Evolutionary conservation across 2,888 invertebrate species (phyloP), one percentile per base, ranked within the genome.

Genomic region (Patella pellucida): DNA sequence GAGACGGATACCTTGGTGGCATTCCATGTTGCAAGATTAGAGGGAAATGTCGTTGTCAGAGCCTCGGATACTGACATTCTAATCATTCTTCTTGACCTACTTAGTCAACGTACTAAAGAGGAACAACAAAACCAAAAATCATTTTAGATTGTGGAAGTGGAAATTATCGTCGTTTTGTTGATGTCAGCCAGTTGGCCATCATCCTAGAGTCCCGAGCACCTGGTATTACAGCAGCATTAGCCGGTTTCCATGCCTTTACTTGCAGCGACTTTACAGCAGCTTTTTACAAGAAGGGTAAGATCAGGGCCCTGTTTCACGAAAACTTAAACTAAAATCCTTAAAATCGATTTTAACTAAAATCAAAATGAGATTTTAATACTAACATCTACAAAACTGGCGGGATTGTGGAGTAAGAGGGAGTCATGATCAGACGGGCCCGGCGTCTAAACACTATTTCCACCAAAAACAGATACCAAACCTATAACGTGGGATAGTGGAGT

Each of bases 51-150:
- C n/a, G 4, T 54, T n/a, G n/a, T 54, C 3, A 14, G 54, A 7
- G 68, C 76, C 2, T 73, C 75, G 2, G 73, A 76, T 19, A 76
- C 76, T 4, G 73, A 76, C 76, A 52, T 76, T 9, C 14, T 77
- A 52, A 75, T 77, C 15, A 75, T 2, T 77, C 67, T 77, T 0
- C 2, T 77, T 14, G 74, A 67, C 14, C 16, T 67, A 71, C 50
- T 76, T 11, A 75, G 52, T 14, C n/a, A 52, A 9, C 68, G 23
- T 15, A 31, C 19, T 19, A 19, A 56, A 4, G 14, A 31, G 23
- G 11, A 16, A 52, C 54, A 31, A 31, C 2, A 54, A n/a, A 16
- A 54, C 54, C 3, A n/a, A 54, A 14, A 54, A 56, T 14, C 16
- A 56, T 56, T 19, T n/a, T 56, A 7, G 56, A 56, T 56, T 56